Evolutionary conservation across 2,797 vertebrate genomes (phyloP).

Genomic region (Hozukius guyotensis): DNA sequence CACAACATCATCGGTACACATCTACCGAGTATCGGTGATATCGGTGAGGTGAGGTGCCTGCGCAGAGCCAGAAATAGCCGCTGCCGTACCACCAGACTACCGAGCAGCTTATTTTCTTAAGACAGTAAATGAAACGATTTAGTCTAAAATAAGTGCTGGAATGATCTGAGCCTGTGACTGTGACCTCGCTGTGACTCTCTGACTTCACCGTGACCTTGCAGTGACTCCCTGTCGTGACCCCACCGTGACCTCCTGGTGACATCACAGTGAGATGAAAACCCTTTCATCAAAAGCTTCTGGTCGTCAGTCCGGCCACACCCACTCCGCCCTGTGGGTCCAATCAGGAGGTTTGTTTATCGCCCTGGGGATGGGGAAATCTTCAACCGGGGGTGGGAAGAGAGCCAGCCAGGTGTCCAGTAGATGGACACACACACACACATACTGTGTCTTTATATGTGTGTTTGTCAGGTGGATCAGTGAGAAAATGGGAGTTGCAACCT

Average conservation of each 20-base stretch:
- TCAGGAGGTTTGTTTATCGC: conserved; percentile 9
- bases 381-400: not conserved
- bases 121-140: not conserved
- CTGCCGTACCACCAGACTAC: no score
- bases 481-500: not conserved
- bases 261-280: conserved; percentile 21
- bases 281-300: conserved; percentile 3
- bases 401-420: conserved; percentile 32
- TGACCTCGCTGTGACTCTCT: conserved; percentile 15
- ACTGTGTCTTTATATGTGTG: not conserved
- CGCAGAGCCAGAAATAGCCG: no score
- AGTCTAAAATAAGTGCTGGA: not conserved
- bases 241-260: conserved; percentile 9
- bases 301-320: conserved; percentile 9
- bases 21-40: not conserved
- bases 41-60: no score
- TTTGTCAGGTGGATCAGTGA: not conserved
- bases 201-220: conserved; percentile 24
- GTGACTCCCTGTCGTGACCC: not conserved
- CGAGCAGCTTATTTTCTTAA: not conserved
- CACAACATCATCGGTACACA: no score
- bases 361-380: not conserved
- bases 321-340: conserved; percentile 4
- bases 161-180: conserved; percentile 1
- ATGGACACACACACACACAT: not conserved